A percentile compares a stretch with the other conserved stretches of the same genome.
Conservation (phyloP, 1,140 invertebrate species). For the Meloidogyne exigua region DNA sequence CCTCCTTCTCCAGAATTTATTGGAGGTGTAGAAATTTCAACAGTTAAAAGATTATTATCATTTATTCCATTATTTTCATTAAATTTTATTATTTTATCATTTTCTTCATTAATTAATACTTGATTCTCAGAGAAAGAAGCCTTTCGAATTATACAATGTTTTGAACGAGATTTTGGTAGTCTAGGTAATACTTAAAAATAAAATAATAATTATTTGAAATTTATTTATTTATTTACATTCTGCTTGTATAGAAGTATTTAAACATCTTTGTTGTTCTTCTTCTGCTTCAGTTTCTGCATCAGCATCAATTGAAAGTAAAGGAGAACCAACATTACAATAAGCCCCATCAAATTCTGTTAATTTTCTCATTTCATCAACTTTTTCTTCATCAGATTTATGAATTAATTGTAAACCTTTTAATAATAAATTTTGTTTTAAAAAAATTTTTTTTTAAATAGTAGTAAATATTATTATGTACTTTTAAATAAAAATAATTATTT, state of each 20-base stretch:
- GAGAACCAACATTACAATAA: background rate
- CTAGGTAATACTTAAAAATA: constrained; percentile 13
- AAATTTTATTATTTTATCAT: constrained; percentile 2
- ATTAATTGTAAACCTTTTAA: background rate
- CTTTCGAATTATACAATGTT: background rate
- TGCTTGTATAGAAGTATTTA: background rate
- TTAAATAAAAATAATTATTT: too few species aligned
- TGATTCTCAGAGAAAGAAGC: constrained; percentile 11
- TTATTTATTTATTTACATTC: background rate
- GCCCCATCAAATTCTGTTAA: background rate
- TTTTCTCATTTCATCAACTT: background rate
- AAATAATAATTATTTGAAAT: background rate
- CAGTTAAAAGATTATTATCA: background rate
- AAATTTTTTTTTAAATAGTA: too few species aligned
- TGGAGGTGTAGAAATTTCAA: constrained; percentile 3
- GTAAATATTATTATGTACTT: too few species aligned
- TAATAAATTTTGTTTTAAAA: too few species aligned
- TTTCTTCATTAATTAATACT: background rate
- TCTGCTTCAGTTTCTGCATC: constrained; percentile 5
- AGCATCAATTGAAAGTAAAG: constrained; percentile 8
- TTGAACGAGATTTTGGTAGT: constrained; percentile 11
- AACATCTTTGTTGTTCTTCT: background rate
- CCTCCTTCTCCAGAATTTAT: background rate
- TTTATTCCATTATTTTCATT: background rate
- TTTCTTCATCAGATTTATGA: background rate